Percentiles rank a stretch among this genome's conserved stretches.
Evolutionary conservation across 2,797 vertebrate genomes (phyloP).

Genomic region (Cercopithecus mitis): DNA sequence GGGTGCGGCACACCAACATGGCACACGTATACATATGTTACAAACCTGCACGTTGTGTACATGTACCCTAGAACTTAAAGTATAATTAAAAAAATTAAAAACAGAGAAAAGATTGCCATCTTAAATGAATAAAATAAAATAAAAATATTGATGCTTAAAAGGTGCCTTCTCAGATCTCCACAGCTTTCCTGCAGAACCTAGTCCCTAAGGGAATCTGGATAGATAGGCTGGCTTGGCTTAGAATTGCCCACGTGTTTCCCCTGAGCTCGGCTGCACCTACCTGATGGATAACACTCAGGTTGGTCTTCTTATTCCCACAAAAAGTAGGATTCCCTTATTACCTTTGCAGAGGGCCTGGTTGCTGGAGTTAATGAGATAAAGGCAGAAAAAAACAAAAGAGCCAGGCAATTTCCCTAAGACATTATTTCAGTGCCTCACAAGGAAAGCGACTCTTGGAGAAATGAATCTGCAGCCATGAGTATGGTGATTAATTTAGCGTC

Average conservation of each 20-base stretch:
- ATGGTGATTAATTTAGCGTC: constrained; percentile 37
- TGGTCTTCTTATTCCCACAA: background rate
- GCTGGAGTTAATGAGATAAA: background rate
- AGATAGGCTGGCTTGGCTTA: background rate
- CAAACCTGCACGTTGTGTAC: too few relatives aligned
- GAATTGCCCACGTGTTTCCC: background rate
- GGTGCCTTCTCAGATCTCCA: background rate
- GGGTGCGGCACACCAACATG: too few relatives aligned
- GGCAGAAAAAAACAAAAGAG: background rate
- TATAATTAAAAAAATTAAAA: too few relatives aligned
- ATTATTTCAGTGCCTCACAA: constrained; percentile 12
- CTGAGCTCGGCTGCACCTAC: background rate
- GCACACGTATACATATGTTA: too few relatives aligned
- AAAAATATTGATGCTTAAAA: background rate
- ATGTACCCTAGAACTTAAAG: too few relatives aligned
- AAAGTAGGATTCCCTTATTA: background rate
- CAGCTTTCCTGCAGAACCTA: background rate
- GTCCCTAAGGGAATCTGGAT: background rate
- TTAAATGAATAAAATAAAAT: background rate
- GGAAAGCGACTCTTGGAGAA: constrained; percentile 6
- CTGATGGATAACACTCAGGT: background rate
- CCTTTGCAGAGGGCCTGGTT: background rate
- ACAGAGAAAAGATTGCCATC: background rate
- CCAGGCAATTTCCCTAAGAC: background rate
- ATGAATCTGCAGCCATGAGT: background rate